Evolutionary conservation across 2,888 invertebrate genomes (phyloP), one percentile per base, ranked within the genome.

Genomic region (Ophioninae sp.): DNA sequence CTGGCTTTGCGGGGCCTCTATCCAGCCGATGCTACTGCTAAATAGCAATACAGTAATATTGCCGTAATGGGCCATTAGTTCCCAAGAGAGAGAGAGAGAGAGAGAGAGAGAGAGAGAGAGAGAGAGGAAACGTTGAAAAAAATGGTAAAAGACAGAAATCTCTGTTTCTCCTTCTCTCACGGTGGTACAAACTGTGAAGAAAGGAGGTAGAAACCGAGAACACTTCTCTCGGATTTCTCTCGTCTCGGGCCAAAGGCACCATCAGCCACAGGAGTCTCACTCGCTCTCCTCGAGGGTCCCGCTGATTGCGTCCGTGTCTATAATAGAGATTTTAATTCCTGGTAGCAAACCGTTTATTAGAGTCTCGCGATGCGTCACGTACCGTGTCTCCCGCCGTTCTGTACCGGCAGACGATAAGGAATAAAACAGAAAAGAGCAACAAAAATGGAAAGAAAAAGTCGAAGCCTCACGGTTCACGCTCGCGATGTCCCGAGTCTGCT

Each of bases 281-380:
- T 75, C 80, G 71, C 77, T 64, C 39, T 20, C 20, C 74, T 23
- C 51, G 77, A 58, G 58, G 23, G 44, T 73, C 81, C 78, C 84
- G 79, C 83, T 86, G 87, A 87, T 87, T 86, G 85, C 86, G 80
- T 83, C 78, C 81, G 81, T 86, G 75, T 83, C 84, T 86, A 81
- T 86, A 87, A 87, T 88, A 87, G 87, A 89, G 88, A 89, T 89
- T 88, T 89, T 87, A 88, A 89, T 89, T 88, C 85, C 86, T 85
- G 81, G 88, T 86, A 87, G 86, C 83, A 80, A 85, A 77, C 87
- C 84, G 85, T 89, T 89, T 88, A 89, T 88, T 88, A 89, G 86
- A 83, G 85, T 86, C 87, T 85, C 85, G 85, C 84, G 85, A 85
- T 85, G 84, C 83, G 85, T 86, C 85, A 86, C 86, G 87, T 84